phyloP scores from a whole-genome alignment of 2,888 invertebrate species.

The Byasa hedistus region DNA sequence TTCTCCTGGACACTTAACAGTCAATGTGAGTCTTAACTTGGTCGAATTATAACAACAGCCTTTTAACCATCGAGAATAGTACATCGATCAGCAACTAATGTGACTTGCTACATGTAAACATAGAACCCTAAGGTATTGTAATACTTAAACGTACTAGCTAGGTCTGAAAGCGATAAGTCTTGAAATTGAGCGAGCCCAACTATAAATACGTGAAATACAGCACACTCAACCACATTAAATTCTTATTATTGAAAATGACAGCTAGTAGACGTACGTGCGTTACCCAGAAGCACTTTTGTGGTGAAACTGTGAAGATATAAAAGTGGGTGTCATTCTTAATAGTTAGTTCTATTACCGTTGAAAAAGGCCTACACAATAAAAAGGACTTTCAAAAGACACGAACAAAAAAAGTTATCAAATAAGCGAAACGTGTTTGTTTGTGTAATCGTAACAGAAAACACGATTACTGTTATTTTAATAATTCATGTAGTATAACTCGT shows the following conservation, averaged over 20 bases:
- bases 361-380: conserved; percentile 27
- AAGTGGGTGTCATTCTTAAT: conserved; percentile 32
- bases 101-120: conserved; percentile 71
- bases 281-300: conserved; percentile 48
- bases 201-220: conserved; percentile 67
- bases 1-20: conserved; percentile 50
- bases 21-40: conserved; percentile 61
- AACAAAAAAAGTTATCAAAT: conserved; percentile 33
- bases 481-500: conserved; percentile 62
- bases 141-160: conserved; percentile 71
- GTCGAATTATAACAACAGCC: conserved; percentile 70
- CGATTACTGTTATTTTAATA: conserved; percentile 56
- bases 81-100: conserved; percentile 69
- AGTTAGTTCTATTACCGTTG: conserved; percentile 29
- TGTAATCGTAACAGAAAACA: conserved; percentile 57
- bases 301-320: conserved; percentile 48
- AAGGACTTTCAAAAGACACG: conserved; percentile 33
- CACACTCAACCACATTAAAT: conserved; percentile 66
- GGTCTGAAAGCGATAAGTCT: conserved; percentile 75
- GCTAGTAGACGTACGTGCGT: conserved; percentile 33
- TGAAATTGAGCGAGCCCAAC: conserved; percentile 78
- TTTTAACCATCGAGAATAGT: conserved; percentile 66
- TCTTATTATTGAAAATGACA: conserved; percentile 36
- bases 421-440: conserved; percentile 69
- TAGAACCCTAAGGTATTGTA: conserved; percentile 65